phyloP scores from a whole-genome alignment of 2,797 vertebrate genomes.

The Valencia hispanica region DNA sequence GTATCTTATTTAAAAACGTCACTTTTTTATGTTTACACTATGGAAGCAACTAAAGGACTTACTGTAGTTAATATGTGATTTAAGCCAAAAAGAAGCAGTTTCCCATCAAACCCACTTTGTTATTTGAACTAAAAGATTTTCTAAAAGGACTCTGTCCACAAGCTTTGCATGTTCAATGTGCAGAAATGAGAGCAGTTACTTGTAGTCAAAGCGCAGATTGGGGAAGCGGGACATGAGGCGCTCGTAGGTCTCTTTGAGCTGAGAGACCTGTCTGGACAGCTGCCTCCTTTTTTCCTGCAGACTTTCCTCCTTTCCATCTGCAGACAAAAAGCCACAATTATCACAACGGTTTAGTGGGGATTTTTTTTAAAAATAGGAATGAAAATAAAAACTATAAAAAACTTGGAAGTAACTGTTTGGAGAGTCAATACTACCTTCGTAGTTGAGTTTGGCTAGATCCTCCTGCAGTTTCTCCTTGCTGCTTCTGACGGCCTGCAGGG shows the following conservation, averaged over 20 bases:
- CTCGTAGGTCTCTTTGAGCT: constrained; percentile 87
- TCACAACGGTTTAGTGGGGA: not conserved
- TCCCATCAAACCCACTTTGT: not conserved
- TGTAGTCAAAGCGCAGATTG: constrained; percentile 91
- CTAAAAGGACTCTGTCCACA: not conserved
- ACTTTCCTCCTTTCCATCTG: constrained; percentile 87
- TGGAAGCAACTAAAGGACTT: not conserved
- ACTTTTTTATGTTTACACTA: not conserved
- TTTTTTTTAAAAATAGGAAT: too few relatives aligned
- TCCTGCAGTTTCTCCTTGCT: constrained; percentile 83
- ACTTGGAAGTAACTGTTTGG: not conserved
- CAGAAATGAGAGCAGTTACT: constrained; percentile 73
- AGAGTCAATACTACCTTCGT: constrained; percentile 82
- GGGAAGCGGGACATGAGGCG: constrained; percentile 87
- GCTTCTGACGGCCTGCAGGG: constrained; percentile 81
- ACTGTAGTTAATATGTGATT: too few relatives aligned
- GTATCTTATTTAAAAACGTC: not conserved
- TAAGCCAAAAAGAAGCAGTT: not conserved
- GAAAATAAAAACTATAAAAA: too few relatives aligned
- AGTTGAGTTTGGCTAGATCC: constrained; percentile 87
- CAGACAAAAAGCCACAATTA: not conserved
- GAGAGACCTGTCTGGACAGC: constrained; percentile 78
- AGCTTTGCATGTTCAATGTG: too few relatives aligned
- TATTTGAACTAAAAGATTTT: not conserved
- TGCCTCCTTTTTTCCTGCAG: constrained; percentile 84